Base-by-base conservation (phyloP, 30 jellyfish, hydroid and myxozoan genomes). In the Cassiopea xamachana region DNA sequence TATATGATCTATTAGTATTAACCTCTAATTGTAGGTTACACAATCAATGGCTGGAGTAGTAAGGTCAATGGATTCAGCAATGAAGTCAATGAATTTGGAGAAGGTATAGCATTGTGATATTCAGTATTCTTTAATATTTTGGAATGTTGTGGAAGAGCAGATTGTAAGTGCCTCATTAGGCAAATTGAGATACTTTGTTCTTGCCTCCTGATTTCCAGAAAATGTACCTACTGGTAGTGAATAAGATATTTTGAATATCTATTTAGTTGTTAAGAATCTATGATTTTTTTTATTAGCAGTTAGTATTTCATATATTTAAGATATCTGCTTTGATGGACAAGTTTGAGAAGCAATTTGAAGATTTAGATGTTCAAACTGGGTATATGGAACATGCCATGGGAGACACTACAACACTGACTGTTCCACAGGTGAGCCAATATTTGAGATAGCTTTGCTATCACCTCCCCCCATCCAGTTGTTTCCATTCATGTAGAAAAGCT, bases 341-440 rank as follows among this genome's bases (percentile, higher is more conserved):
- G 77, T 94, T 94, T 48, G 98, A 94, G 79, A 94, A 94, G 76
- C 98, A 94, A 77, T 90, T 92, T 70, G 98, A 94, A 81, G 98
- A 94, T 73, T 91, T 94, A 59, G 98, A 94, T 76, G 98, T 94
- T 17, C 98, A 94, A 55, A 88, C 98, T 13, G 92, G 94, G 12
- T 84, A 89, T 77, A 94, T 94, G 98, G 98, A 94, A 61, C 90
- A 91, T 84, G 97, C 98, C 15, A 94, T 94, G 98, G 94, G 98
- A 2, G 97, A 93, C 76, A 88, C 98, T 14, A 94, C 98, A 4
- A 94, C 98, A 69, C 90, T 94, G 18, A 90, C 97, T 49, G 97
- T 92, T 48, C 98, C 98, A 51, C 97, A 94, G 94, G 98, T 94
- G 60, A 10, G 48, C 10, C 48, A 61, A 16, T 51, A 9, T 51